Evolutionary conservation across 2,888 invertebrate species (phyloP).

Genomic region (Griposia aprilina): DNA sequence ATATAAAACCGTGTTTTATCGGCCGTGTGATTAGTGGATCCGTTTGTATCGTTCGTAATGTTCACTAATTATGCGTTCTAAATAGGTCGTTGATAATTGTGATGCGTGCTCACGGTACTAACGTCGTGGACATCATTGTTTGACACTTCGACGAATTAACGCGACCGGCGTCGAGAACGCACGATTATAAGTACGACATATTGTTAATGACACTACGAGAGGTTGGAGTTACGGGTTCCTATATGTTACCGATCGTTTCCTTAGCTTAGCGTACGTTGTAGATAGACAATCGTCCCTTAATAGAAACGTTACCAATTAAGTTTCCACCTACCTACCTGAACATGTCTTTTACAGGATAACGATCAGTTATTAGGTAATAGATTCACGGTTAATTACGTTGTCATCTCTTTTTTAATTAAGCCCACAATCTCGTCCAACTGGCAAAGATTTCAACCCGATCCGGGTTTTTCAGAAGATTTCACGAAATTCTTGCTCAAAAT

Average conservation of each 20-base stretch:
- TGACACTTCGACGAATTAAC: conserved; percentile 63
- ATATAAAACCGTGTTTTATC: conserved; percentile 43
- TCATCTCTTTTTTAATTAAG: background rate
- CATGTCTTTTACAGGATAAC: background rate
- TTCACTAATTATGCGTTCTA: conserved; percentile 77
- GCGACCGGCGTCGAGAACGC: conserved; percentile 47
- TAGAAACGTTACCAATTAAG: background rate
- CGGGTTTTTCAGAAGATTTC: background rate
- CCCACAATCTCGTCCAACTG: background rate
- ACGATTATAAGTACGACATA: conserved; percentile 37
- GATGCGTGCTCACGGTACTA: conserved; percentile 60
- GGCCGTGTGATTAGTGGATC: conserved; percentile 65
- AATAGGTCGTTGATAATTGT: conserved; percentile 80
- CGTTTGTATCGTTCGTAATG: conserved; percentile 67
- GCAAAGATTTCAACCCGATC: background rate
- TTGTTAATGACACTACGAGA: background rate
- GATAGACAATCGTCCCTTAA: background rate
- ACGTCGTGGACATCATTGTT: conserved; percentile 56
- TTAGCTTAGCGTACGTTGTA: background rate
- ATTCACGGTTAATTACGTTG: background rate
- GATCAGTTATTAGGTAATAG: background rate
- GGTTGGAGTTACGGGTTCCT: conserved; percentile 7
- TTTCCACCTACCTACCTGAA: background rate
- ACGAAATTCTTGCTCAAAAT: background rate
- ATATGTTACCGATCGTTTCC: background rate